Evolutionary conservation across 2,113 vertebrate species (phyloP), one percentile per base, ranked within the genome.

Genomic region (Prionailurus viverrinus): DNA sequence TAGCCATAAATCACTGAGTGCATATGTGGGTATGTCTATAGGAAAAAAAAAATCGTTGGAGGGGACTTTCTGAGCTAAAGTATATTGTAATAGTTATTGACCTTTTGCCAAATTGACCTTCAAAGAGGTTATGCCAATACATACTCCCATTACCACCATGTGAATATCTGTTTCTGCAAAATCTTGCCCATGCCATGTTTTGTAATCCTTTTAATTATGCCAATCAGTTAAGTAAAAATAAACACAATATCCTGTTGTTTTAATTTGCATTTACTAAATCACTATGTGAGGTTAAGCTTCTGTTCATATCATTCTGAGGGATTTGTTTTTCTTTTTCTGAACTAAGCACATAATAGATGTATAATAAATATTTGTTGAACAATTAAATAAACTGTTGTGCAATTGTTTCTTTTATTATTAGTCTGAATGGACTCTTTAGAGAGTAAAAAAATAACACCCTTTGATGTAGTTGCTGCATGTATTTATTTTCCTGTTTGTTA

Each of bases 41-140:
- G 76, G 16, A 76, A 82, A 82, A 81, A 78, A 69, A 36, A 31
- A 90, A 13, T 91, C 4, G 68, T 89, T 89, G 74, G 19, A 65
- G 74, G 27, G 12, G 12, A 79, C 94, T 74, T 79, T 92, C 45
- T 76, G n/a, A 93, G 23, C 21, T 93, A 93, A 85, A 68, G 71
- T 12, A 0, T 82, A 85, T 90, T 95, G 92, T 80, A 76, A 53
- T 82, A 74, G 41, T 53, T 95, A 41, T 14, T 86, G 51, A 97
- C 65, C 89, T 95, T 97, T 82, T 89, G 33, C n/a, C 33, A 96
- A 89, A 65, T 14, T 95, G 79, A 96, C n/a, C 69, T 97, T 97
- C 27, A 90, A 92, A 76, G 74, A 81, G 4, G 5, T 55, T 55
- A 65, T 71, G 31, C 15, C 53, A 78, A 4, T 81, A 81, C 85